Evolutionary conservation across 2,797 vertebrate species (phyloP), one percentile per base, ranked within the genome.

Genomic region (Rhabdomys pumilio): DNA sequence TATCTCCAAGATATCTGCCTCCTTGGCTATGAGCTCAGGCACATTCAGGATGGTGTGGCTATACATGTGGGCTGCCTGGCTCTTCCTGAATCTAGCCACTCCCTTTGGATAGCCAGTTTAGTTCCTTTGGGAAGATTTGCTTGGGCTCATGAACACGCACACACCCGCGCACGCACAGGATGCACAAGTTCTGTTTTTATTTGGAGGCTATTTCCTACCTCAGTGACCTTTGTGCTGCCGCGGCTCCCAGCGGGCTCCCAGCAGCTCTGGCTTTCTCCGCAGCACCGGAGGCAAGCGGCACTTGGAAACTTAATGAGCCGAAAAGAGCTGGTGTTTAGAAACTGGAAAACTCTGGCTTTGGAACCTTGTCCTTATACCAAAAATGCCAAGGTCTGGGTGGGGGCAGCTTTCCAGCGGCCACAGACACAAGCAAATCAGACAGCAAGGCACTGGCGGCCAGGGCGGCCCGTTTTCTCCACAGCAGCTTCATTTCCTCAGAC

Each of bases 401-500:
- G 73, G 81, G 92, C 59, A 38, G 82, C 85, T 82, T 80, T 87
- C 81, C 88, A 81, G 44, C 31, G 38, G 93, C 92, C 92, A 90
- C 72, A 85, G 96, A 61, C 80, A 63, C 50, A 9, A 93, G 47
- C 17, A 20, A 38, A n/a, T 81, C 92, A 72, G 79, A 86, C 55
- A 2, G 1, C 7, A 0, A n/a, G 83, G 80, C 0, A 0, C 81
- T 19, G 94, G 84, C 59, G 0, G 96, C 95, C 92, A 97, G 91
- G 73, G 41, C 13, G 15, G 63, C 76, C 85, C 95, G 90, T 47
- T 84, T 61, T 55, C 94, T 72, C 19, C 65, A 76, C 29, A 83
- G 88, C 8, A 91, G 55, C 84, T 93, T 88, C 15, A 2, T 92
- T 94, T 83, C 96, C 95, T 96, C 77, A 98, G 95, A 95, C 97